Evolutionary conservation across 2,888 invertebrate species (phyloP).

Genomic region (Nineta flava): DNA sequence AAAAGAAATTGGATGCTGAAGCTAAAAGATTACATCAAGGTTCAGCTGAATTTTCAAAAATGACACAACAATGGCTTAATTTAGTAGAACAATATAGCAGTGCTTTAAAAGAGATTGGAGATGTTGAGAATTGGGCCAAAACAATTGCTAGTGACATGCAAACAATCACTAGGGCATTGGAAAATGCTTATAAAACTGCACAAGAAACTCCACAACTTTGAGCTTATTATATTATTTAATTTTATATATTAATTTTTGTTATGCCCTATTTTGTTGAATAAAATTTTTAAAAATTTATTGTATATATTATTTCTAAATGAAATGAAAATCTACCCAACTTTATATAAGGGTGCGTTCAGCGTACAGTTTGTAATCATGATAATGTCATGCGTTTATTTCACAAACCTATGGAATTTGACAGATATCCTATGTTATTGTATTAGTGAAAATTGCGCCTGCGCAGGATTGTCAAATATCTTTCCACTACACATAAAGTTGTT

Average conservation of each 20-base stretch:
- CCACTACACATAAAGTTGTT: too few relatives aligned
- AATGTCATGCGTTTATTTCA: too few relatives aligned
- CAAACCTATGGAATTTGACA: too few relatives aligned
- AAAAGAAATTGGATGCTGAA: slow-evolving; percentile 93
- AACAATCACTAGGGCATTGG: slow-evolving; percentile 78
- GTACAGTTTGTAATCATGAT: too few relatives aligned
- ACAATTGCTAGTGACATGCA: slow-evolving; percentile 94
- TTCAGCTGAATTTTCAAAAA: slow-evolving; percentile 87
- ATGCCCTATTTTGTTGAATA: not conserved
- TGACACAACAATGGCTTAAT: slow-evolving; percentile 93
- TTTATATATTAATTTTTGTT: not conserved
- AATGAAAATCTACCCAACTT: too few relatives aligned
- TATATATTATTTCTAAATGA: too few relatives aligned
- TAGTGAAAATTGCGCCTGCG: too few relatives aligned
- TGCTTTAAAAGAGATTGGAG: slow-evolving; percentile 89
- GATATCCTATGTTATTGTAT: too few relatives aligned
- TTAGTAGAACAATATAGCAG: slow-evolving; percentile 78
- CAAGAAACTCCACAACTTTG: slow-evolving; percentile 22
- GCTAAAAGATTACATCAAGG: slow-evolving; percentile 90
- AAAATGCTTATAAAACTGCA: slow-evolving; percentile 77
- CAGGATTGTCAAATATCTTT: too few relatives aligned
- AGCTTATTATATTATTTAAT: not conserved
- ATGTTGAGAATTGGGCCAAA: slow-evolving; percentile 96
- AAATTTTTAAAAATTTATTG: not conserved
- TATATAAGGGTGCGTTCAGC: too few relatives aligned